Base-by-base conservation (phyloP, 2,888 invertebrate genomes). In the Polymixis flavicincta region DNA sequence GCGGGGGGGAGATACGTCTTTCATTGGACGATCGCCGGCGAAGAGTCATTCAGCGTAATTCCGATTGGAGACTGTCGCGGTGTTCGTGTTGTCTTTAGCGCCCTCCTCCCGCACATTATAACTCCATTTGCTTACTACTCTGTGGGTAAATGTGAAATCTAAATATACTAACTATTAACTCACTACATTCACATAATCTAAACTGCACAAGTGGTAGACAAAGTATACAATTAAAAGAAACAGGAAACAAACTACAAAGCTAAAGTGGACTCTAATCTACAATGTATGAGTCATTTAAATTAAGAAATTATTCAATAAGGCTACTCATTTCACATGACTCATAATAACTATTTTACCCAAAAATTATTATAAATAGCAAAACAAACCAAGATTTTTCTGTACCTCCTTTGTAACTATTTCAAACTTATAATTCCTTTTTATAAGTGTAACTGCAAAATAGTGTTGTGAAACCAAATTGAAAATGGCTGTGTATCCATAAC, bases 81-180 rank as follows among this genome's bases (percentile, higher is more conserved):
- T 81, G 70, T 73, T 71, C 61, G 73, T 68, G 77, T 37, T 65
- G 85, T 55, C 70, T 81, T 85, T 73, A 71, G 77, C 82, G 60
- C 71, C 77, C 52, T 68, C 77, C 77, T 70, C 85, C 73, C 42
- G 71, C 82, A 73, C 82, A 83, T 83, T 83, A 83, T 85, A 42
- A 77, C 82, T 81, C 85, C 82, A 83, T 83, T 83, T 83, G 82
- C 82, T 83, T 83, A 85, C 82, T 83, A 83, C 82, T 83, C 82
- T 83, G 82, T 77, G 82, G 82, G 82, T 83, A 85, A 83, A 83
- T 73, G 77, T 85, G 70, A 81, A 66, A 54, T 77, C 85, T 83
- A 85, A 77, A 71, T 83, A 71, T 73, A 73, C 77, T 55, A 69
- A 74, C 72, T 78, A 74, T 71, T 28, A 71, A 69, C 59, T 75